phyloP scores from a whole-genome alignment of 1,140 invertebrate species.

The Drusus annulatus region DNA sequence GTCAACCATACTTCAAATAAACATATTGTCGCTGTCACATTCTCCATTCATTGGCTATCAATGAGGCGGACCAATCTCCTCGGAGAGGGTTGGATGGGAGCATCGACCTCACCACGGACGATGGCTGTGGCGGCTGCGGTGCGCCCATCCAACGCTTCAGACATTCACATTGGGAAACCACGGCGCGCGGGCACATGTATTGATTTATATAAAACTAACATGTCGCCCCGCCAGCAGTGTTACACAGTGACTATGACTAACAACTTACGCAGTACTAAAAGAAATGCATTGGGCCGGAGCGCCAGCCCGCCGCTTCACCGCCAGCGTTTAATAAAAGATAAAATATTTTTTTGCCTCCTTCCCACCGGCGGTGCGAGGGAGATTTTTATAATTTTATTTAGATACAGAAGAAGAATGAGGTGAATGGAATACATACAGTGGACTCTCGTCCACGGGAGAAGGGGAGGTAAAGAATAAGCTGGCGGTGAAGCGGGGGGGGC shows the following conservation, averaged over 20 bases:
- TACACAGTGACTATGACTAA: conserved; percentile 25
- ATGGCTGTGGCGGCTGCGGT: not conserved
- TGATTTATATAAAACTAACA: conserved; percentile 41
- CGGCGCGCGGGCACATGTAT: conserved; percentile 9
- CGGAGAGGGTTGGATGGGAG: not conserved
- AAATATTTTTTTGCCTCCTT: conserved; percentile 43
- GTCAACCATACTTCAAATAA: conserved; percentile 1
- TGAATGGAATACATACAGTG: conserved; percentile 10
- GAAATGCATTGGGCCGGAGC: conserved; percentile 40
- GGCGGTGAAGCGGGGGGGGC: conserved; percentile 8
- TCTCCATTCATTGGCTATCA: not conserved
- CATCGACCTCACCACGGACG: not conserved
- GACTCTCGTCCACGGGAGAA: not conserved
- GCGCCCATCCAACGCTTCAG: not conserved
- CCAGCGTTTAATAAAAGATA: conserved; percentile 4
- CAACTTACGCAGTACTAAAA: conserved; percentile 31
- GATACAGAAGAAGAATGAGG: conserved; percentile 28
- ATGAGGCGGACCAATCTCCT: not conserved
- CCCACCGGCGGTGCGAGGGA: conserved; percentile 4
- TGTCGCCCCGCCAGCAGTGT: not conserved
- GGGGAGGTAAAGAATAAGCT: conserved; percentile 20
- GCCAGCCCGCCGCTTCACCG: not conserved
- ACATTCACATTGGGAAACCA: conserved; percentile 9
- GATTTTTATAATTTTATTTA: conserved; percentile 46
- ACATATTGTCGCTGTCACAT: conserved; percentile 24